Evolutionary conservation across 2,797 vertebrate species (phyloP).

Genomic region (Crocidura indochinensis): DNA sequence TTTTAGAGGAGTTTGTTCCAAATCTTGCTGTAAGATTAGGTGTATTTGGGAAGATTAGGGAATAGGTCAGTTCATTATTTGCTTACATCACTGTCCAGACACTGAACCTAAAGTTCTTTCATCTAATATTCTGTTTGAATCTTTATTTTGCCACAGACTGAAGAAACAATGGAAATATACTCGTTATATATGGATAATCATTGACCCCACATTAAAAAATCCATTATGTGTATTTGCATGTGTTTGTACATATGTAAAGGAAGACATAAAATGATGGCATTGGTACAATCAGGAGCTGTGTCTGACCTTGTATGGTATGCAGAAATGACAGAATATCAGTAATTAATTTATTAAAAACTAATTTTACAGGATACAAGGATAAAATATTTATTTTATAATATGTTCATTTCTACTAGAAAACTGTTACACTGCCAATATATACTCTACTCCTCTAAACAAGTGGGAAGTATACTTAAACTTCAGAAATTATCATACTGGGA

Average conservation of each 20-base stretch:
- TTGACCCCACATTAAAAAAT: not conserved
- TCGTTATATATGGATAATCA: not conserved
- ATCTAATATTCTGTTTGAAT: not conserved
- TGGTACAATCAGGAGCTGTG: not conserved
- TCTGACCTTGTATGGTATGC: not conserved
- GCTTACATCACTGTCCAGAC: not conserved
- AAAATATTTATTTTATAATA: not conserved
- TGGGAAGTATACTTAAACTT: not conserved
- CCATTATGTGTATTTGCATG: not conserved
- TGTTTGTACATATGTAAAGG: not conserved
- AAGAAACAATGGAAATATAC: not conserved
- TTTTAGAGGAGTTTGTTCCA: not conserved
- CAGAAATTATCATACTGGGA: not conserved
- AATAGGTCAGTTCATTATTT: not conserved
- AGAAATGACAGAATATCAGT: not conserved
- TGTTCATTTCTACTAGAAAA: slow-evolving; percentile 25
- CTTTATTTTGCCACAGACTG: not conserved
- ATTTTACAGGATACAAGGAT: not conserved
- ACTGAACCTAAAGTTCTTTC: not conserved
- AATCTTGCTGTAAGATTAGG: not conserved
- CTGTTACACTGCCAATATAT: not conserved
- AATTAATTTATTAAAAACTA: not conserved
- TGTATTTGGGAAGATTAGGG: not conserved
- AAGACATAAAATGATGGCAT: not conserved
- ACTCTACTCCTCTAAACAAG: not conserved